Base-by-base conservation (phyloP, 2,797 vertebrate species). In the Nasua narica region DNA sequence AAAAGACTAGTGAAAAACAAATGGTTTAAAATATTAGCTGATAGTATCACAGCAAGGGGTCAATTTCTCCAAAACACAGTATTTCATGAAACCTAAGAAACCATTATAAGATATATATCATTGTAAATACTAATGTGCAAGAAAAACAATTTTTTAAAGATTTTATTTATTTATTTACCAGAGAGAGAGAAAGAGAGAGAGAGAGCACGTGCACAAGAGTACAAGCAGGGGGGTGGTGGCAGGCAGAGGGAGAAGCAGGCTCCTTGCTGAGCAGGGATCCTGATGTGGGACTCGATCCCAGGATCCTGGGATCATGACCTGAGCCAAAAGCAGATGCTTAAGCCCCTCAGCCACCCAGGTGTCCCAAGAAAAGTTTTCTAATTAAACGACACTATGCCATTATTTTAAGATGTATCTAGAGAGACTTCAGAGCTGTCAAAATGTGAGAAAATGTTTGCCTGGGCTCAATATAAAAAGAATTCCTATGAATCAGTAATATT, bases 391-490 rank as follows among this genome's bases (percentile, higher is more conserved):
- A 2, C 67, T 32, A 90, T 19, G 58, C 4, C 48, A 74, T 79
- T 67, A 79, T 76, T 67, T 60, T 60, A 87, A 88, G 54, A 85
- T 56, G 4, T 14, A 81, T 52, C 70, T 65, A 93, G 46, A 87
- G 19, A 87, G 23, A 77, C 79, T 89, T 81, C n/a, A 90, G 67
- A 92, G 70, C 58, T 93, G 58, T 70, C n/a, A 91, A 91, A 89
- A 92, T 81, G 13, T 84, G n/a, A 18, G 21, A 60, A 76, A 72
- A 58, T 40, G 5, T 54, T 13, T 70, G 13, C 29, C 90, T 52
- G 72, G 27, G 72, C 21, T 69, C 50, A 58, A 40, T 19, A 82
- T 50, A 81, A 91, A 84, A 79, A 96, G 8, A 93, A 89, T 74
- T 76, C 18, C 40, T 82, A 79, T 58, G 4, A 78, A 46, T 77